Conservation (phyloP, 2,888 invertebrate species). For the Deilephila porcellus region DNA sequence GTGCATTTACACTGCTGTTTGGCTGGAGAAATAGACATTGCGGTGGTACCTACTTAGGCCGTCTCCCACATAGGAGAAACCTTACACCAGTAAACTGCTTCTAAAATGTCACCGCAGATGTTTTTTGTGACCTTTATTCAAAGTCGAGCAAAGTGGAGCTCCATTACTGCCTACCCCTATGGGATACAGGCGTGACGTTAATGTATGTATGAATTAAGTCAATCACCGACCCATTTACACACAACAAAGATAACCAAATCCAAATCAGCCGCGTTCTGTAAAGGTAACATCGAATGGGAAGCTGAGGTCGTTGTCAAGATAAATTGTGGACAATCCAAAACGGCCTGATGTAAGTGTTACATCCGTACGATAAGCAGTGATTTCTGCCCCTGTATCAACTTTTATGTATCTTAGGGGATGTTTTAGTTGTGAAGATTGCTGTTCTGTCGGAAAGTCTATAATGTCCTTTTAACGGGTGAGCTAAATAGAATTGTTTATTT, state of each 20-base stretch:
- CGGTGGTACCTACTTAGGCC: too few species aligned
- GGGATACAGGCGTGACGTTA: too few species aligned
- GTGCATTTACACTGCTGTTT: too few species aligned
- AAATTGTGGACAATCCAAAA: constrained; percentile 31
- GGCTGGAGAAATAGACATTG: too few species aligned
- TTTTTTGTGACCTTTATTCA: too few species aligned
- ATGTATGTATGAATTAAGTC: background rate
- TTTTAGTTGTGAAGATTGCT: background rate
- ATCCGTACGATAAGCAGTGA: constrained; percentile 29
- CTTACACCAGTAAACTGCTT: too few species aligned
- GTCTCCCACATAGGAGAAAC: too few species aligned
- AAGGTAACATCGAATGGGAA: constrained; percentile 18
- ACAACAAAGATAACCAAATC: constrained; percentile 1
- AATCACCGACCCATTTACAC: background rate
- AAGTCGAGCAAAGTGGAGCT: too few species aligned
- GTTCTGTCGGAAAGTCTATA: background rate
- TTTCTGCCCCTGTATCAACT: constrained; percentile 27
- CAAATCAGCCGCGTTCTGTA: constrained; percentile 23
- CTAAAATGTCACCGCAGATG: too few species aligned
- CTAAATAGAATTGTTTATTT: background rate
- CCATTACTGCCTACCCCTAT: too few species aligned
- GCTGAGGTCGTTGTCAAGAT: constrained; percentile 25
- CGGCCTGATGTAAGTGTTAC: constrained; percentile 9
- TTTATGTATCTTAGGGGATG: constrained; percentile 26
- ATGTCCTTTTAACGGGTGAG: background rate